Base-by-base conservation (phyloP, 2,113 vertebrate genomes). In the Platichthys flesus region DNA sequence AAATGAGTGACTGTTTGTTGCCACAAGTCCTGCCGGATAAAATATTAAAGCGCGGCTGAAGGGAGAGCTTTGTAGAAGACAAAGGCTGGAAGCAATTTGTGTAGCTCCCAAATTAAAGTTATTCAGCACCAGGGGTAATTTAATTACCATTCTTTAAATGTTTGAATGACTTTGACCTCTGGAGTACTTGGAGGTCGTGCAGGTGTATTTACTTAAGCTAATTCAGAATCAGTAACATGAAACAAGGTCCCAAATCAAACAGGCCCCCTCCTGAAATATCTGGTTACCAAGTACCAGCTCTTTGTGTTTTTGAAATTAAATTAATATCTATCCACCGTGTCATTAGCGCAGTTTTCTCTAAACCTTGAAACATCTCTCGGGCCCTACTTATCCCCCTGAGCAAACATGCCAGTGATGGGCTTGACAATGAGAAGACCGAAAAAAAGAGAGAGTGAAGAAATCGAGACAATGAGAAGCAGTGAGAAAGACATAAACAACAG, bases 91-190 rank as follows among this genome's bases (percentile, higher is more conserved):
- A 95, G 90, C 94, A 93, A 95, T 95, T 95, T 94, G 93, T 83
- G 85, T 91, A 81, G 93, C 92, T 90, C 91, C 93, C 91, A 95
- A 94, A 95, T 95, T 93, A 93, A 94, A 93, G 93, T 94, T 93
- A 94, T 94, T 94, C 93, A 92, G 89, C 91, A 93, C 92, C 93
- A 91, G 93, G 91, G 90, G 93, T 94, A 93, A 94, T 95, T 95
- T 94, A 95, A 95, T 95, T 95, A 95, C 93, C 92, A 93, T 94
- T 94, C 93, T 95, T 94, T 94, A 94, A 95, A 95, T 95, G 93
- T 95, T 95, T 95, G 93, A 95, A 95, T 95, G 94, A 94, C 94
- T 95, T 94, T 94, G 93, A 94, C 94, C 94, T 92, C 82, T 91
- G 67, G 84, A 90, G 91, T 92, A 82, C 92, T 91, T 76, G 0